phyloP scores from a whole-genome alignment of 2,888 invertebrate species.

The Eubasilissa splendida region DNA sequence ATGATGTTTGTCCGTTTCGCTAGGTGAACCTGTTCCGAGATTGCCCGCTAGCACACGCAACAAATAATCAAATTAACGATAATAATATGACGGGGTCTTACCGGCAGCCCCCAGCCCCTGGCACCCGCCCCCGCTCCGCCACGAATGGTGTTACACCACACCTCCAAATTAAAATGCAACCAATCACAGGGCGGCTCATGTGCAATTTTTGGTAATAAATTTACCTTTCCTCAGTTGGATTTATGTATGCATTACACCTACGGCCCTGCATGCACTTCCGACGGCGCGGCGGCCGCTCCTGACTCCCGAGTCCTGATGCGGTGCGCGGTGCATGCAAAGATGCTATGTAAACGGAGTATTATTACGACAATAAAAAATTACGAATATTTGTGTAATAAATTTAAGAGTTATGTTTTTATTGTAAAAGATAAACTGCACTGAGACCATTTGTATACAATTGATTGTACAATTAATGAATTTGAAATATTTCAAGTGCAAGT shows the following conservation, averaged over 20 bases:
- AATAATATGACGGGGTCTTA: not conserved
- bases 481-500: too few relatives aligned
- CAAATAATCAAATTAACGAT: too few relatives aligned
- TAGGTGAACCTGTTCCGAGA: too few relatives aligned
- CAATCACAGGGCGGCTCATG: constrained; percentile 50
- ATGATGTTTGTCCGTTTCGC: too few relatives aligned
- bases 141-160: constrained; percentile 45
- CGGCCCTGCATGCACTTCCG: constrained; percentile 34
- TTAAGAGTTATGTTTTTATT: too few relatives aligned
- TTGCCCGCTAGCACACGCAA: too few relatives aligned
- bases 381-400: not conserved
- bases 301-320: too few relatives aligned
- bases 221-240: constrained; percentile 40
- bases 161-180: constrained; percentile 56
- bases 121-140: not conserved
- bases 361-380: constrained; percentile 1
- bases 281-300: not conserved
- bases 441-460: too few relatives aligned
- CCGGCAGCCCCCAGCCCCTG: not conserved
- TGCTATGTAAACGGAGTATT: not conserved
- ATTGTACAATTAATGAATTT: too few relatives aligned
- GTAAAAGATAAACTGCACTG: too few relatives aligned
- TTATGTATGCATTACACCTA: constrained; percentile 33
- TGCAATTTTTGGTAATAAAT: constrained; percentile 56
- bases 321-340: not conserved